These are phyloP conservation scores for Ciconia stormi DNA, from an alignment of 2,113 vertebrate genomes.

Conservation along the genomic window DNA sequence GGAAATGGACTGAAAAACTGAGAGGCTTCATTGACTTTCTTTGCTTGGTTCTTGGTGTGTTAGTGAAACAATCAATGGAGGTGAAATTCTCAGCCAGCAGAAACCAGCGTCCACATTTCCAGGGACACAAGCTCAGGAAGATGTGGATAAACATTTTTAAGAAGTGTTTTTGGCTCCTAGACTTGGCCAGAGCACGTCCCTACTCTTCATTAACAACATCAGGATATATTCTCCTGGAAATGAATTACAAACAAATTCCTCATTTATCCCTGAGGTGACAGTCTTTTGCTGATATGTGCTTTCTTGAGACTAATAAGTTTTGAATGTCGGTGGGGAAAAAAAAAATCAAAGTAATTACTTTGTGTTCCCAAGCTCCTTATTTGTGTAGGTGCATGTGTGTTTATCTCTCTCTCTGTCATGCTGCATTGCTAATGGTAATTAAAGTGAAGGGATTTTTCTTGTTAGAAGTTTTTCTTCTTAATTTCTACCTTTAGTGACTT, in stretches of 20 bases:
- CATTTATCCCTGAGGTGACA: conserved; percentile 68
- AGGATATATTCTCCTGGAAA: conserved; percentile 56
- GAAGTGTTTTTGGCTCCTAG: background rate
- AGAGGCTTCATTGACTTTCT: conserved; percentile 26
- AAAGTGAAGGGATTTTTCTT: conserved; percentile 55
- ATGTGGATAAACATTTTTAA: conserved; percentile 12
- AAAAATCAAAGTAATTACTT: conserved; percentile 72
- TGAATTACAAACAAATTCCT: conserved; percentile 69
- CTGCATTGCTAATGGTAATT: conserved; percentile 73
- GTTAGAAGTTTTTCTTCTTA: conserved; percentile 28
- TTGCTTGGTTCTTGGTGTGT: background rate
- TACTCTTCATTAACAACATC: conserved; percentile 22
- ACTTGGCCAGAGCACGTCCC: background rate
- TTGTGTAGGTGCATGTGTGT: conserved; percentile 30
- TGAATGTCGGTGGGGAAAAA: conserved; percentile 9
- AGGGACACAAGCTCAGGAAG: background rate
- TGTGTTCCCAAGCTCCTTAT: conserved; percentile 53
- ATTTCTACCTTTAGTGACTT: conserved; percentile 1
- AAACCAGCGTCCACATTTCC: background rate
- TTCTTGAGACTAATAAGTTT: conserved; percentile 71
- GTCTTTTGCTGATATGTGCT: conserved; percentile 61
- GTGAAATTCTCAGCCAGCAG: background rate
- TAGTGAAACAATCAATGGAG: background rate
- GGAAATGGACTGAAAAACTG: conserved; percentile 21
- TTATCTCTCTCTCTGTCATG: conserved; percentile 62